Evolutionary conservation across 1,140 invertebrate species (phyloP).

Genomic region (Zaprionus ghesquierei): DNA sequence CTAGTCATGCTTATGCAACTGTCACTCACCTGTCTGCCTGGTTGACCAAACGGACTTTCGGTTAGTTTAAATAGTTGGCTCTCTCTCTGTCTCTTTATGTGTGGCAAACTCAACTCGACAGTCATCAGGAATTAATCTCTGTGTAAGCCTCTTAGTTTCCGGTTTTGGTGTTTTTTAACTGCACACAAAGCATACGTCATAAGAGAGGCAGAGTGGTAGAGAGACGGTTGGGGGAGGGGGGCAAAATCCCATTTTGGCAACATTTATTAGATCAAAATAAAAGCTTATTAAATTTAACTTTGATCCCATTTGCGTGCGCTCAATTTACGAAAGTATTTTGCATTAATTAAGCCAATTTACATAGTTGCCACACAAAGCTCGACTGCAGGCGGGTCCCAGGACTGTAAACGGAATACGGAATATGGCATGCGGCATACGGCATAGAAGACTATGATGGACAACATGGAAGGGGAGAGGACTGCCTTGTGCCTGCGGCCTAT

Average conservation of each 20-base stretch:
- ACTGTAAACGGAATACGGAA: neutral
- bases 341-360: conserved; percentile 68
- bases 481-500: neutral
- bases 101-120: neutral
- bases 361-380: conserved; percentile 35
- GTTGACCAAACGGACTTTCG: neutral
- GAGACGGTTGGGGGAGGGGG: neutral
- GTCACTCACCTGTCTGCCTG: neutral
- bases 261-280: conserved; percentile 33
- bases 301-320: conserved; percentile 50
- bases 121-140: conserved; percentile 12
- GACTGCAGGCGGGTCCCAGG: conserved; percentile 7
- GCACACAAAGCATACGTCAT: neutral
- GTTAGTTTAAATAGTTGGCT: neutral
- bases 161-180: conserved; percentile 3
- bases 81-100: too few relatives aligned
- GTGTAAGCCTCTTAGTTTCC: conserved; percentile 22
- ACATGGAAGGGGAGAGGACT: neutral
- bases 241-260: conserved; percentile 4
- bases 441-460: neutral
- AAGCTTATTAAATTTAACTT: conserved; percentile 55
- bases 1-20: neutral
- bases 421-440: too few relatives aligned
- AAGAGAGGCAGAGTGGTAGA: too few relatives aligned
- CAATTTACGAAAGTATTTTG: conserved; percentile 61